Evolutionary conservation across 1,140 invertebrate genomes (phyloP).

Genomic region (Aphelenchoides fujianensis): DNA sequence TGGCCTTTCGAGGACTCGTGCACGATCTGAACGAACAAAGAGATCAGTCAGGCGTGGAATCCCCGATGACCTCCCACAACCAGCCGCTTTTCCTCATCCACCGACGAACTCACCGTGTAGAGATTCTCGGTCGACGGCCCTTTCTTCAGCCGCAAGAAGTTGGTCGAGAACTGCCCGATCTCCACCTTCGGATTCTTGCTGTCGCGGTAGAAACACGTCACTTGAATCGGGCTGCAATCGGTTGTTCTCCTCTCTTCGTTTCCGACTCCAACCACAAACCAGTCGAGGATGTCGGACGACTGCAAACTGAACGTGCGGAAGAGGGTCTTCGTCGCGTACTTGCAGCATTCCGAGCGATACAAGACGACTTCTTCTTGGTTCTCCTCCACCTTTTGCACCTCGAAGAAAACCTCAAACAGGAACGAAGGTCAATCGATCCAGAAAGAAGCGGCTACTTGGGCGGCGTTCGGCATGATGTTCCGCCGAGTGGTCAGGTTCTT

Average conservation of each 20-base stretch:
- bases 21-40: constrained; percentile 28
- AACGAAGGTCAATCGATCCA: constrained; percentile 13
- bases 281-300: constrained; percentile 40
- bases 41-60: neutral
- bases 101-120: constrained; percentile 49
- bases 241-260: neutral
- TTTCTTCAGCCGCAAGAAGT: constrained; percentile 38
- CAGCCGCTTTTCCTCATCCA: too few relatives aligned
- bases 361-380: constrained; percentile 37
- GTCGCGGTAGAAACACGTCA: constrained; percentile 44
- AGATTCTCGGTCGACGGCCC: constrained; percentile 34
- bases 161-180: constrained; percentile 39
- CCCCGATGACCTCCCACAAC: neutral
- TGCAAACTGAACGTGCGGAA: constrained; percentile 48
- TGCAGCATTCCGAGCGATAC: constrained; percentile 50
- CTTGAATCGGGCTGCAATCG: constrained; percentile 38
- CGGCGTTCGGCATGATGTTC: constrained; percentile 24
- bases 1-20: constrained; percentile 45
- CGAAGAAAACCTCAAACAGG: constrained; percentile 46
- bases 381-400: constrained; percentile 41
- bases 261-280: neutral
- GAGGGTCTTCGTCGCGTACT: constrained; percentile 40
- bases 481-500: constrained; percentile 46
- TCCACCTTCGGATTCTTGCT: constrained; percentile 29
- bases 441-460: constrained; percentile 27